A percentile compares a stretch with the other conserved stretches of the same genome.
phyloP scores from a whole-genome alignment of 1,140 invertebrate species.

The Aphaenogaster floridana region DNA sequence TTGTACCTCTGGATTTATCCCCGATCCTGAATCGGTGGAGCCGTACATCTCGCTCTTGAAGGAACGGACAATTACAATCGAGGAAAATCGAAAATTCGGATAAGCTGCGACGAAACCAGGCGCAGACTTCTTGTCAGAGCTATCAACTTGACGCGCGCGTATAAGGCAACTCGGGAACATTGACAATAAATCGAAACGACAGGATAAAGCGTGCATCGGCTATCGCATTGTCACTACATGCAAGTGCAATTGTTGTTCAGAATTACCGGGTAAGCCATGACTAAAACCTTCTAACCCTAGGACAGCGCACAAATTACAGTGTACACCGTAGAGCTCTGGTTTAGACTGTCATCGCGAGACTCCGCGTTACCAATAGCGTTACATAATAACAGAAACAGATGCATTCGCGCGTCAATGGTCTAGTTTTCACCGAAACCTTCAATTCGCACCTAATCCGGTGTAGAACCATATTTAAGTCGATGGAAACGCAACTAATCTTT shows the following conservation, averaged over 20 bases:
- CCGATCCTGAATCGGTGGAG: conserved; percentile 15
- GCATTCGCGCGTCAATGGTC: neutral
- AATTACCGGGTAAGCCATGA: conserved; percentile 73
- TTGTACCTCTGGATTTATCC: conserved; percentile 89
- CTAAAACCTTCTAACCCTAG: neutral
- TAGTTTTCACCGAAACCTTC: no score
- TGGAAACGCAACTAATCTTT: no score
- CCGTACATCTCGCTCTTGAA: conserved; percentile 68
- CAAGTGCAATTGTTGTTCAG: neutral
- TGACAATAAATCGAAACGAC: neutral
- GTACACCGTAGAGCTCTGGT: neutral
- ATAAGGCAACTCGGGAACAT: neutral
- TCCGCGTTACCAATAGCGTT: neutral
- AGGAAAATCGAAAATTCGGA: neutral
- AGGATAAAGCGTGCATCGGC: neutral
- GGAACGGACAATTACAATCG: neutral
- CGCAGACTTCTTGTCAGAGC: neutral
- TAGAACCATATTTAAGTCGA: no score
- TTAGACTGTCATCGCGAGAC: conserved; percentile 21
- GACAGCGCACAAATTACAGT: neutral
- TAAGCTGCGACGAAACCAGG: neutral
- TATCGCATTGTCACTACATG: neutral
- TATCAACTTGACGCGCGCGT: neutral
- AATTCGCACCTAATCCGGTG: no score
- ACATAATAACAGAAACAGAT: neutral